These are phyloP conservation scores for Lepidonotus clava DNA, from an alignment of 2,888 invertebrate species.

Conservation along the genomic window DNA sequence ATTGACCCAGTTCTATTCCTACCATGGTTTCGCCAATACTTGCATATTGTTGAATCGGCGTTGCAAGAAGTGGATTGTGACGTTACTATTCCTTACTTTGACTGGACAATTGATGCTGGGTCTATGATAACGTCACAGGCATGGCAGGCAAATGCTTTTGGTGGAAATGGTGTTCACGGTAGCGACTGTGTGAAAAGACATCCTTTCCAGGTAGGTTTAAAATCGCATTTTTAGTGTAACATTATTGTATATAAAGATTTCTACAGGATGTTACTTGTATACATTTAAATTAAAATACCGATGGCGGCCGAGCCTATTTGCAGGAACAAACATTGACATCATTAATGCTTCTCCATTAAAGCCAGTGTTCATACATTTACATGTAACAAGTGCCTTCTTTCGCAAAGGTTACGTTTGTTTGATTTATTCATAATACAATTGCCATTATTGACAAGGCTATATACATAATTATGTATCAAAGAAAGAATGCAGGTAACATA, in stretches of 20 bases:
- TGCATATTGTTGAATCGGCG: slow-evolving; percentile 72
- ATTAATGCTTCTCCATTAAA: too few species aligned
- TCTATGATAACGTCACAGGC: slow-evolving; percentile 70
- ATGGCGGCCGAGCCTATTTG: too few species aligned
- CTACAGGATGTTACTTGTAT: too few species aligned
- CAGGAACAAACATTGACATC: too few species aligned
- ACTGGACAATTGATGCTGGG: slow-evolving; percentile 78
- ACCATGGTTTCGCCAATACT: slow-evolving; percentile 77
- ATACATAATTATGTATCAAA: not conserved
- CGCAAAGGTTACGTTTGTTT: not conserved
- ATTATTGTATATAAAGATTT: too few species aligned
- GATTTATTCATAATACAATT: not conserved
- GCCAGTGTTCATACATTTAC: too few species aligned
- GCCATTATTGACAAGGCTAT: not conserved
- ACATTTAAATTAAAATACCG: too few species aligned
- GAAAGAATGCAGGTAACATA: not conserved
- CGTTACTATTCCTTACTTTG: slow-evolving; percentile 78
- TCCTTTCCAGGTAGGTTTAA: slow-evolving; percentile 72
- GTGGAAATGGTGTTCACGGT: slow-evolving; percentile 73
- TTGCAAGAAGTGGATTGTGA: slow-evolving; percentile 74
- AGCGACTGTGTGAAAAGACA: slow-evolving; percentile 75
- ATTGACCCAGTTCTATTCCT: slow-evolving; percentile 71
- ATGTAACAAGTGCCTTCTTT: too few species aligned
- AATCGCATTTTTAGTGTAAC: too few species aligned
- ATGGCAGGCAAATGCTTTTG: slow-evolving; percentile 77